Evolutionary conservation across 2,113 vertebrate species (phyloP).

Genomic region (Datnioides undecimradiatus): DNA sequence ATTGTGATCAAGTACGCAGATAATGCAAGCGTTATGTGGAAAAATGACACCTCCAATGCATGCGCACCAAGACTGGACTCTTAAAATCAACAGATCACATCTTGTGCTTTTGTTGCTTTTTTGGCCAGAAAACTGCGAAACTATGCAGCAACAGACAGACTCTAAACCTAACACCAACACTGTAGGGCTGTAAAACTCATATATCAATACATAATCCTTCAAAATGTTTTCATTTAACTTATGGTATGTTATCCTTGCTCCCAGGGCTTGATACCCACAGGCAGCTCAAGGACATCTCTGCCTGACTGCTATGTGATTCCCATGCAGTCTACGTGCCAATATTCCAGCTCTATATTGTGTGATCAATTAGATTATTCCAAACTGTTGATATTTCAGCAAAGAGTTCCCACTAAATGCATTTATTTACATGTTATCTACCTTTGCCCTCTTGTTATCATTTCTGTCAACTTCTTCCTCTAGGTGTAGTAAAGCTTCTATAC

Average conservation of each 20-base stretch:
- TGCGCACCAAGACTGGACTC: background rate
- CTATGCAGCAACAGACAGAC: background rate
- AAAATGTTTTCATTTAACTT: background rate
- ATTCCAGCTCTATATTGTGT: background rate
- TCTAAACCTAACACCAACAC: background rate
- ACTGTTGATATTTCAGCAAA: background rate
- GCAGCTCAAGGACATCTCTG: background rate
- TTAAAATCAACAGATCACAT: background rate
- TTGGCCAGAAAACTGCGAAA: background rate
- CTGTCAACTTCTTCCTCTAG: conserved; percentile 13
- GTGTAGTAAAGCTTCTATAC: background rate
- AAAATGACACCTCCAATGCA: background rate
- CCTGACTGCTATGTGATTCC: background rate
- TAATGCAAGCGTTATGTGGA: background rate
- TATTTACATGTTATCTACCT: background rate
- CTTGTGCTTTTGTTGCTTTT: conserved; percentile 10
- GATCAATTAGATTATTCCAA: background rate
- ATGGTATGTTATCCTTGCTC: background rate
- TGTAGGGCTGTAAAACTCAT: background rate
- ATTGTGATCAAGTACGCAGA: background rate
- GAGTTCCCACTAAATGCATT: background rate
- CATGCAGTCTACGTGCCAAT: background rate
- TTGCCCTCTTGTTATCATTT: background rate
- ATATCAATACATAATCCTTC: background rate
- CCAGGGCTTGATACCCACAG: background rate